Evolutionary conservation across 2,113 vertebrate species (phyloP), one percentile per base, ranked within the genome.

Genomic region (Orientallactaga bullata): DNA sequence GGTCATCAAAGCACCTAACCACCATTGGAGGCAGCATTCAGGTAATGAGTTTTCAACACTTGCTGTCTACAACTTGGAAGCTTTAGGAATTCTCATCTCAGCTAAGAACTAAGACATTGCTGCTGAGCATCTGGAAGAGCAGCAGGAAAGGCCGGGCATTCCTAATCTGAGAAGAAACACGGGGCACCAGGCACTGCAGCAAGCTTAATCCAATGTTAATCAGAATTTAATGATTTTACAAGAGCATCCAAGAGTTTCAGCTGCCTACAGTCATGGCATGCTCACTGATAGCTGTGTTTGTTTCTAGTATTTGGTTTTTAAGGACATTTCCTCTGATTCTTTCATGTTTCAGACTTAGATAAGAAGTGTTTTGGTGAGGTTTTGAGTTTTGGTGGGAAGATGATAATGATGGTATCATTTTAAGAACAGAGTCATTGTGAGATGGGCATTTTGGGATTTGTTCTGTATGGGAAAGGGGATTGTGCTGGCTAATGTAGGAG

Each of bases 171-270:
- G 91, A 96, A 94, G 93, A 96, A 97, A 84, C 84, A 94, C 94
- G 90, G 91, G 95, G 96, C 98, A 93, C 87, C 97, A 97, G 94
- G 97, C 92, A 92, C 60, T 82, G 86, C 90, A 91, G 93, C 71
- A 96, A 85, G 90, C 58, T 91, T 87, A 97, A 97, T 98, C 97
- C 97, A 97, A 95, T 96, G 97, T 96, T 98, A 98, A 98, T 98
- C 98, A 98, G 97, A 85, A 93, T 96, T 97, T 98, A 98, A 98
- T 98, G 97, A 97, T 97, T 98, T 98, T 97, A 91, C 96, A 95
- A 94, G 97, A 93, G 82, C 89, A 95, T 97, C 90, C 95, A 96
- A 90, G 93, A 95, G 68, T 97, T 96, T 92, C 73, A 93, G 93
- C 76, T 37, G 55, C 77, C 72, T 94, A 82, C 95, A 97, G 97